phyloP scores from a whole-genome alignment of 2,113 vertebrate species.

The Potamarius usumacintae region DNA sequence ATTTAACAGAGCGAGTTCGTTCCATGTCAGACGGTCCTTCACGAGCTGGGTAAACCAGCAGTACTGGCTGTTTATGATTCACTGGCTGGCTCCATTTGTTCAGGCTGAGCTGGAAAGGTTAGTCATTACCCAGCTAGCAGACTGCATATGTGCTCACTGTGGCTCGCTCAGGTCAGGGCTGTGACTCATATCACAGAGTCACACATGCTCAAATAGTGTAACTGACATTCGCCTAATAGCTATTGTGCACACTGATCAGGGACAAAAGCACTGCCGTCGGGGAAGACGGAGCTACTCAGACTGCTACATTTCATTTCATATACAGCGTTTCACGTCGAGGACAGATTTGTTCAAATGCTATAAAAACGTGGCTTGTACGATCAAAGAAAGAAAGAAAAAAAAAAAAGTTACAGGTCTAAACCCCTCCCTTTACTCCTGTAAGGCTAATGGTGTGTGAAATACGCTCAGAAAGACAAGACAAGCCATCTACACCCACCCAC shows the following conservation, averaged over 20 bases:
- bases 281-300: neutral
- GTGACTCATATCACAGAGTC: neutral
- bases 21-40: slow-evolving; percentile 5
- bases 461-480: neutral
- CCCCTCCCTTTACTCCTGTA: neutral
- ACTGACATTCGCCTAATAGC: neutral
- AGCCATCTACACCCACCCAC: slow-evolving; percentile 16
- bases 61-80: slow-evolving; percentile 40
- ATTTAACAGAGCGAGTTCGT: neutral
- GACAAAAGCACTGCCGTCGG: neutral
- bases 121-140: slow-evolving; percentile 39
- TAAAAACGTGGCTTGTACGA: neutral
- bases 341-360: neutral
- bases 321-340: neutral
- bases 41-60: neutral
- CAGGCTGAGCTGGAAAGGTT: slow-evolving; percentile 26
- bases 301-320: neutral
- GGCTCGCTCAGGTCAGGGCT: neutral
- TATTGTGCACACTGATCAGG: neutral
- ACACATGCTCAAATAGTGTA: neutral
- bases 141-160: neutral
- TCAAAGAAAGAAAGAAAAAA: neutral
- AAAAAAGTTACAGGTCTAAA: neutral
- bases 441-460: slow-evolving; percentile 43
- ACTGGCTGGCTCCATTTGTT: slow-evolving; percentile 26